A percentile compares a stretch with the other conserved stretches of the same genome.
phyloP scores from a whole-genome alignment of 2,113 vertebrate genomes.

The Hassar affinis region DNA sequence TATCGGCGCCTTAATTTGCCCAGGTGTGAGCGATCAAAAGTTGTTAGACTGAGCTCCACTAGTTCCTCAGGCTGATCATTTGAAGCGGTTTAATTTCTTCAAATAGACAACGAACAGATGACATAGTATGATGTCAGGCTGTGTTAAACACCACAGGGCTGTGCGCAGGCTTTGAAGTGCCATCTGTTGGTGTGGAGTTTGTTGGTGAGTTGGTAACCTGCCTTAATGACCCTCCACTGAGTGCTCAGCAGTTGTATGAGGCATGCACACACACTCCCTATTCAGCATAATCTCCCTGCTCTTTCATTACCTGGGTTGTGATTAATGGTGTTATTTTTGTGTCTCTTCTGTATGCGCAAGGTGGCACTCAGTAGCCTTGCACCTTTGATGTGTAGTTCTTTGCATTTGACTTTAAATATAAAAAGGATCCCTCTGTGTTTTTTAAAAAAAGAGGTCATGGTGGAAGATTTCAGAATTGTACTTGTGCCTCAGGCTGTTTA shows the following conservation, averaged over 20 bases:
- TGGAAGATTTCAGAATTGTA: neutral
- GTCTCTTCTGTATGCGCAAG: neutral
- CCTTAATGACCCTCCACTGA: slow-evolving; percentile 37
- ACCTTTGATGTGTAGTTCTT: neutral
- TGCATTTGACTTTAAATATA: neutral
- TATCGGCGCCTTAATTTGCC: slow-evolving; percentile 48
- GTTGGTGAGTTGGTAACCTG: slow-evolving; percentile 27
- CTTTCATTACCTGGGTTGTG: slow-evolving; percentile 24
- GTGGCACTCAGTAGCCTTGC: neutral
- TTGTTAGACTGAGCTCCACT: neutral
- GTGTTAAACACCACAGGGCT: slow-evolving; percentile 32
- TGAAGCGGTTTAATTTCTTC: slow-evolving; percentile 22
- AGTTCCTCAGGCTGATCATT: slow-evolving; percentile 1
- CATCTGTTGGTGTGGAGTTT: slow-evolving; percentile 36
- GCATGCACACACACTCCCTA: slow-evolving; percentile 31
- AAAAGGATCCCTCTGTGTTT: neutral
- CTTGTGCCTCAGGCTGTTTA: neutral
- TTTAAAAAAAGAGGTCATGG: neutral
- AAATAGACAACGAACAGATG: slow-evolving; percentile 19
- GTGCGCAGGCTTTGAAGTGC: slow-evolving; percentile 29
- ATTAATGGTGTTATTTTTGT: neutral
- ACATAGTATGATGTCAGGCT: slow-evolving; percentile 30
- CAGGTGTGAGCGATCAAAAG: slow-evolving; percentile 30
- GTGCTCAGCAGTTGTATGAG: slow-evolving; percentile 39
- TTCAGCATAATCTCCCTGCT: slow-evolving; percentile 9